Evolutionary conservation across 2,888 invertebrate species (phyloP).

Genomic region (Blera fallax): DNA sequence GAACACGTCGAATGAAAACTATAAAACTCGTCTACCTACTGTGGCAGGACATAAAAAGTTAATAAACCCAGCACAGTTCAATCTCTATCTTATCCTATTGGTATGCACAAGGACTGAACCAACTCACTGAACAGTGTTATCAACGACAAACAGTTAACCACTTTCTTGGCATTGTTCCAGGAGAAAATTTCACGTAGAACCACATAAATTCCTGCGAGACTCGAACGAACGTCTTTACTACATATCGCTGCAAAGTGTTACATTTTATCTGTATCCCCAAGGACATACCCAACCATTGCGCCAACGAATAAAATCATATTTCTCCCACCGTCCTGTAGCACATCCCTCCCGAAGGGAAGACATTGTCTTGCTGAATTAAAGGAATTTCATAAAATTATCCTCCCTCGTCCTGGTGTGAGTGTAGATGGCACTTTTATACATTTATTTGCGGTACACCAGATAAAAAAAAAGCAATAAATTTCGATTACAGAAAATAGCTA

Average conservation of each 20-base stretch:
- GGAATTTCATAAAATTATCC: constrained; percentile 34
- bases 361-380: constrained; percentile 1
- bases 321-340: background rate
- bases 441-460: background rate
- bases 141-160: background rate
- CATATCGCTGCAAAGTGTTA: background rate
- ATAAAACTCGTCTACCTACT: background rate
- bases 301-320: constrained; percentile 14
- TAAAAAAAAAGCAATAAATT: constrained; percentile 6
- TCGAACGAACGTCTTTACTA: background rate
- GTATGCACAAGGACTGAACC: background rate
- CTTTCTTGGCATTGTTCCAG: background rate
- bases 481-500: background rate
- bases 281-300: background rate
- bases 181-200: background rate
- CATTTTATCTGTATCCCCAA: background rate
- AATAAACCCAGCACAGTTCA: background rate
- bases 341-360: background rate
- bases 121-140: background rate
- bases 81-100: background rate
- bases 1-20: background rate
- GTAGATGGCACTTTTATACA: background rate
- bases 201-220: background rate
- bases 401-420: background rate
- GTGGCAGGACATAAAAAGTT: background rate